Evolutionary conservation across 2,888 invertebrate species (phyloP), one percentile per base, ranked within the genome.

Genomic region (Carpatolechia fugitivella): DNA sequence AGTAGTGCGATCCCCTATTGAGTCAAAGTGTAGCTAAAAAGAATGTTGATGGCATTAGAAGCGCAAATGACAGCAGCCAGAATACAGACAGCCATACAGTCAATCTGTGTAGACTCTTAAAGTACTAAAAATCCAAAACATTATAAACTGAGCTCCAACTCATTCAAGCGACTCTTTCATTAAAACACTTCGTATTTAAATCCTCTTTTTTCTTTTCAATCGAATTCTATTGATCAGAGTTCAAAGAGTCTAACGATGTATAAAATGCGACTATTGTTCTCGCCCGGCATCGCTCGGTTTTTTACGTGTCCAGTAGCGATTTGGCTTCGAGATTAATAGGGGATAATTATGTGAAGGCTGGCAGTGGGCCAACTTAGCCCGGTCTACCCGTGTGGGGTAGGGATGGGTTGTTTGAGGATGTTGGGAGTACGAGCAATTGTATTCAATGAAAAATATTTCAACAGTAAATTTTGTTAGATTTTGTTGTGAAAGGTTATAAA

Each of bases 311-410:
- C 65, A 66, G 64, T 68, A 70, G 73, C 74, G 75, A 78, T 79
- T 78, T 74, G 74, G 75, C 74, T 68, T 62, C 56, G 67, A 80
- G 78, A 81, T 81, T 81, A 81, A 81, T 81, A 74, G 75, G 69
- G 73, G 80, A 80, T 81, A 78, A 80, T 81, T 80, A 81, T 78
- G 72, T 69, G 70, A 61, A 63, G 64, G 62, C 68, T 80, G 82
- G 81, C 78, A 55, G 52, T 18, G 54, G 54, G 78, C 81, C 80
- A 80, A 60, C 52, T 46, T 53, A 44, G 46, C 55, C 48, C 35
- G 18, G 50, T 54, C 41, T 52, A 24, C 31, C 55, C 30, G 16
- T 36, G 55, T 13, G 29, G n/a, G 24, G 20, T 46, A 41, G 41
- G 7, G 41, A 6, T 41, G 41, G 41, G 20, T 14, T 38, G n/a